Evolutionary conservation across 2,797 vertebrate genomes (phyloP), one percentile per base, ranked within the genome.

Genomic region (Catostomus latipinnis): DNA sequence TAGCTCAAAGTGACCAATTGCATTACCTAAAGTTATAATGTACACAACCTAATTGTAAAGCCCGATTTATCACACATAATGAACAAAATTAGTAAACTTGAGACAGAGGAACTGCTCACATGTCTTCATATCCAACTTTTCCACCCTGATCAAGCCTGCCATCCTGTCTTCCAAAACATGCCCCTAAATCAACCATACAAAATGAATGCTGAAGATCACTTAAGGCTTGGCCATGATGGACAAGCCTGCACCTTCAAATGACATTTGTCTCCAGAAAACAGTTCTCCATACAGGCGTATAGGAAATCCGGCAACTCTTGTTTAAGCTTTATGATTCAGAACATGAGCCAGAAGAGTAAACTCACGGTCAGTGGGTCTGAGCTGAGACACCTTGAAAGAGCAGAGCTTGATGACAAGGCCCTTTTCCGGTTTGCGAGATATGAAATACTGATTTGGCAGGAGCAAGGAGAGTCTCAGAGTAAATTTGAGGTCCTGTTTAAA

Each of bases 311-410:
- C 45, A 93, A 89, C 84, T 71, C 89, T 0, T 88, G 92, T 5
- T 80, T 92, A 53, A 90, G 86, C 4, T 98, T 98, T 74, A 90
- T 92, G 85, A 91, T 98, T 34, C 97, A 99, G 93, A 99, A 98
- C 86, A 61, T 97, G 89, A 99, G 97, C 88, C 94, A 94, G 91
- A 96, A 78, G 87, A 93, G 91, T 0, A 92, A 60, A 0, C 57
- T 99, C 76, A 57, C 78, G 0, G 94, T 98, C 22, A 92, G 94
- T 83, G 84, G 93, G 5, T 71, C 68, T 0, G 86, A 87, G 13
- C 91, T 98, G 83, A 90, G 79, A 52, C 94, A 96, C 88, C 88
- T 99, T 5, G 96, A 98, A 76, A 95, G 92, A 69, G 74, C 66
- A 0, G 94, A 96, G 45, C 90, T 98, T 67, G 95, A 96, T 0